Evolutionary conservation across 2,797 vertebrate genomes (phyloP).

Genomic region (Alosa sapidissima): DNA sequence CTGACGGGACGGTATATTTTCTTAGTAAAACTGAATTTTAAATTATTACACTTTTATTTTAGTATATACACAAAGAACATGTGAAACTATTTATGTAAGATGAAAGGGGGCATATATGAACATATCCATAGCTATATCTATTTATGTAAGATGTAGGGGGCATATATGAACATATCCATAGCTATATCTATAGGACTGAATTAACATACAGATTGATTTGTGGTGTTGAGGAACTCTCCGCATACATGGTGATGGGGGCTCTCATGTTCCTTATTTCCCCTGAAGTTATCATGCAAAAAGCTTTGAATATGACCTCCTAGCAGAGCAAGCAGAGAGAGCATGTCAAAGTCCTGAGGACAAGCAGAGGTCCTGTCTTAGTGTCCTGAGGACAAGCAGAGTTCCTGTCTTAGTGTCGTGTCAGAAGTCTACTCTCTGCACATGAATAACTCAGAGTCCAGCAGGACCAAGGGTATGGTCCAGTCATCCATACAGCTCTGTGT

Average conservation of each 20-base stretch:
- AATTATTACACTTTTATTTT: background rate
- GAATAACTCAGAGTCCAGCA: background rate
- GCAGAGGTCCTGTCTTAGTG: background rate
- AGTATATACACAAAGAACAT: background rate
- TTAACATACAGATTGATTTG: background rate
- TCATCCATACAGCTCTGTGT: too few relatives aligned
- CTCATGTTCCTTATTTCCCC: background rate
- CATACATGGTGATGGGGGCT: background rate
- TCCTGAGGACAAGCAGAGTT: background rate
- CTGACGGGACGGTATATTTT: background rate
- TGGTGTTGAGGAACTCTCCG: background rate
- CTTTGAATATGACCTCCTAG: background rate
- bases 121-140: background rate
- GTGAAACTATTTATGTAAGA: slow-evolving; percentile 5
- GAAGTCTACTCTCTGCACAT: background rate
- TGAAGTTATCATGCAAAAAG: background rate
- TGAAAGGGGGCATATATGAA: background rate
- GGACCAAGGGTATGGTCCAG: background rate
- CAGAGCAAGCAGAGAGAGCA: background rate
- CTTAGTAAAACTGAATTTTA: background rate
- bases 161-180: background rate
- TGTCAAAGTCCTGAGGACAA: background rate
- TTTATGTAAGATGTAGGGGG: background rate
- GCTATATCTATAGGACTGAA: background rate
- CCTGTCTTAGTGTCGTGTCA: background rate